phyloP scores from a whole-genome alignment of 2,888 invertebrate genomes.

The Tetragnatha montana region DNA sequence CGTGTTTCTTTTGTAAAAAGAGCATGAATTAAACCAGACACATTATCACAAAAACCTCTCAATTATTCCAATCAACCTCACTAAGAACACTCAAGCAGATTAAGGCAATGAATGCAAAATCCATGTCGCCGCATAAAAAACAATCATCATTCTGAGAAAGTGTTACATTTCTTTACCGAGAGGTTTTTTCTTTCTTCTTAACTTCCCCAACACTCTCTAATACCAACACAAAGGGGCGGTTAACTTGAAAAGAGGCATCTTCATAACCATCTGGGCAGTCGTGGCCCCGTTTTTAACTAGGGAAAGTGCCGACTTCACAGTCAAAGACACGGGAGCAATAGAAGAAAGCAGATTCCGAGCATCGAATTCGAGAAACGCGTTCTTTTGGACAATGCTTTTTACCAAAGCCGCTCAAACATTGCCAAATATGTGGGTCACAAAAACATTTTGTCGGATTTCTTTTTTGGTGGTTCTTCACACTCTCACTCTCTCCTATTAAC shows the following conservation, averaged over 20 bases:
- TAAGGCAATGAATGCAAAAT: neutral
- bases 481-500: too few relatives aligned
- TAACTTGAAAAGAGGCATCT: conserved; percentile 46
- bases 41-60: too few relatives aligned
- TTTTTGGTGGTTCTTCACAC: conserved; percentile 10
- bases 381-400: conserved; percentile 64
- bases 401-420: conserved; percentile 52
- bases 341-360: conserved; percentile 51
- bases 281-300: conserved; percentile 58
- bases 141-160: neutral
- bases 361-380: conserved; percentile 58
- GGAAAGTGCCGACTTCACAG: conserved; percentile 34
- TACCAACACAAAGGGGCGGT: conserved; percentile 45
- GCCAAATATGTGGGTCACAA: conserved; percentile 62
- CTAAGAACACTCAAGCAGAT: neutral
- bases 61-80: too few relatives aligned
- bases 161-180: neutral
- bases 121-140: neutral
- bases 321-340: conserved; percentile 29
- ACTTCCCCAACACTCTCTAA: conserved; percentile 5
- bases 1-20: too few relatives aligned
- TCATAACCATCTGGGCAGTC: conserved; percentile 42
- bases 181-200: neutral
- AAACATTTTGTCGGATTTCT: conserved; percentile 32
- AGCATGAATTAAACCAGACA: too few relatives aligned